Base-by-base conservation (phyloP, 1,140 invertebrate genomes). In the Drosophila carrolli region DNA sequence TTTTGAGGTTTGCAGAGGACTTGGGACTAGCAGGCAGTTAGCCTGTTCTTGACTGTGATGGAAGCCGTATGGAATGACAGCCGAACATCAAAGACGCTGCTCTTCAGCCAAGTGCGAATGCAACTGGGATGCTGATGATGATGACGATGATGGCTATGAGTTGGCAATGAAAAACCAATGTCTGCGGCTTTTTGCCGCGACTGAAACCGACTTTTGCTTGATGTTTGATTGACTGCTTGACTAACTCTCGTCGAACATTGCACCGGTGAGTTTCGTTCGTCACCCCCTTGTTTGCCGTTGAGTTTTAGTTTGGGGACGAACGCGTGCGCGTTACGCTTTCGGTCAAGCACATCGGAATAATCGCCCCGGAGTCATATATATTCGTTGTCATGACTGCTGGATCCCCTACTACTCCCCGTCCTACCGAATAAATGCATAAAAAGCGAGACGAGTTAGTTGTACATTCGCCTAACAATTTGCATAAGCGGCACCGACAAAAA, bases 181-280 rank as follows among this genome's bases (percentile, higher is more conserved):
- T 47, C 37, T 29, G 41, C 27, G 41, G 55, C 29, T 46, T 71
- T 71, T 48, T 65, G 57, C 61, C 63, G 29, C 29, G 29, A 32
- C 29, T 32, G 29, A 32, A 7, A 32, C 6, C 29, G 29, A 32
- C 5, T 32, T 32, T 32, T 32, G 29, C 29, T 32, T 32, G 29
- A 66, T 63, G 60, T 84, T 81, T 81, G 81, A 84, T 84, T 84
- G 81, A 85, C 81, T 84, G 68, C 74, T 60, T 76, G 59, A 70
- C 73, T 75, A 81, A 84, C 73, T 81, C 63, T 81, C 63, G 44
- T 32, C 57, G 32, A 51, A 41, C 55, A 47, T 38, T 66, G 65
- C 63, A 61, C 65, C 46, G 47, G 43, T 13, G 19, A 43, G 23
- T 43, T 16, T 40, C 32, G 38, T 58, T 19, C 14, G 43, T n/a